Percentiles rank a stretch among this genome's conserved stretches.
Evolutionary conservation across 2,113 vertebrate genomes (phyloP).

Genomic region (Meleagris gallopavo): DNA sequence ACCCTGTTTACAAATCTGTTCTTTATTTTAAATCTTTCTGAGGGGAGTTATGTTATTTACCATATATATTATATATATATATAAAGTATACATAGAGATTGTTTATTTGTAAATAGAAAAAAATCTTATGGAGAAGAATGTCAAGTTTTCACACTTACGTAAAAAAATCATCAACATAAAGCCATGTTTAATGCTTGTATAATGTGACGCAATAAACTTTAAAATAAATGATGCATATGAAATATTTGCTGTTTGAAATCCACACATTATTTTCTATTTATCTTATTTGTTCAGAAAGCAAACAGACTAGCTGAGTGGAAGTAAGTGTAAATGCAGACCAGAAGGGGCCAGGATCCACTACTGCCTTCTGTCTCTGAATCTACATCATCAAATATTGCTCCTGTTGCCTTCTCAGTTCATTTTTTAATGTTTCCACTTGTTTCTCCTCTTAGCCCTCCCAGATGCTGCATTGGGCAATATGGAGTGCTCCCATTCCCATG

Average conservation of each 20-base stretch:
- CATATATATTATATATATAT: conserved; percentile 75
- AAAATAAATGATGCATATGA: conserved; percentile 83
- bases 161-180: conserved; percentile 77
- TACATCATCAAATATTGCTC: not conserved
- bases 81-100: conserved; percentile 78
- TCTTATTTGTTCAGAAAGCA: not conserved
- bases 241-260: conserved; percentile 67
- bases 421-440: not conserved
- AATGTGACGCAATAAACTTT: conserved; percentile 83
- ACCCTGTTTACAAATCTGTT: conserved; percentile 81
- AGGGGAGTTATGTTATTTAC: conserved; percentile 74
- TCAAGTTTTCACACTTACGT: conserved; percentile 78
- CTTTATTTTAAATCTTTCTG: conserved; percentile 79
- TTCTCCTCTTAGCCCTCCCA: not conserved
- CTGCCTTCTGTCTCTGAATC: not conserved
- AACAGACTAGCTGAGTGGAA: not conserved
- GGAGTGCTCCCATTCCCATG: not conserved
- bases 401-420: not conserved
- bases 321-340: not conserved
- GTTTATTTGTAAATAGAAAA: conserved; percentile 86
- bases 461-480: not conserved
- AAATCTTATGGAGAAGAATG: conserved; percentile 74
- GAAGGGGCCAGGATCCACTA: not conserved
- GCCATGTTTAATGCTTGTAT: conserved; percentile 85
- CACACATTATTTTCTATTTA: conserved; percentile 46